Percentiles rank a stretch among this genome's conserved stretches.
phyloP scores from a whole-genome alignment of 2,888 invertebrate genomes.

The Yponomeuta sedellus region DNA sequence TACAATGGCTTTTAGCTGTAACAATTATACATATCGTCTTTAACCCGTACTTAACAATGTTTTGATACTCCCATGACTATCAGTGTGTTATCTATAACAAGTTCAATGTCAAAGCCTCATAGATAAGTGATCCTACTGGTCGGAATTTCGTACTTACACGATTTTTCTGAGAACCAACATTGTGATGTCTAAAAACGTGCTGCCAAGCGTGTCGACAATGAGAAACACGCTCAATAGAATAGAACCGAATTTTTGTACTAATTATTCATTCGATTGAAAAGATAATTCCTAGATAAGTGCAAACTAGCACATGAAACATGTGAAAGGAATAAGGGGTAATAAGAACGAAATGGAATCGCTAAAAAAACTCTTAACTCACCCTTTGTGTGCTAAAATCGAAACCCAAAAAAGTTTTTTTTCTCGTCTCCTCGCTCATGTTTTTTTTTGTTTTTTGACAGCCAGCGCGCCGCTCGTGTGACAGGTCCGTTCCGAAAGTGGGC shows the following conservation, averaged over 20 bases:
- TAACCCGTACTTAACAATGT: background rate
- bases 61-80: background rate
- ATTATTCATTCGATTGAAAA: background rate
- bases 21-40: constrained; percentile 27
- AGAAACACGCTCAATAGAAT: background rate
- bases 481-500: constrained; percentile 28
- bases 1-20: constrained; percentile 93
- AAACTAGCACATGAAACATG: background rate
- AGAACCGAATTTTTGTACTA: background rate
- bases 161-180: background rate
- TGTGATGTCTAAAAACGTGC: background rate
- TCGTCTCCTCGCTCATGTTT: constrained; percentile 60
- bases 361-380: constrained; percentile 66
- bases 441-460: constrained; percentile 26
- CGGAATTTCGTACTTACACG: background rate
- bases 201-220: background rate
- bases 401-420: constrained; percentile 82
- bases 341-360: constrained; percentile 11
- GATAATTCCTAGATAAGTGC: background rate
- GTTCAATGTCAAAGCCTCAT: constrained; percentile 10
- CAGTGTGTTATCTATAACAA: background rate
- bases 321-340: background rate
- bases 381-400: constrained; percentile 93
- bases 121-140: background rate
- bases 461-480: constrained; percentile 12